Evolutionary conservation across 2,113 vertebrate species (phyloP), one percentile per base, ranked within the genome.

Genomic region (Microcebus lehilahytsara): DNA sequence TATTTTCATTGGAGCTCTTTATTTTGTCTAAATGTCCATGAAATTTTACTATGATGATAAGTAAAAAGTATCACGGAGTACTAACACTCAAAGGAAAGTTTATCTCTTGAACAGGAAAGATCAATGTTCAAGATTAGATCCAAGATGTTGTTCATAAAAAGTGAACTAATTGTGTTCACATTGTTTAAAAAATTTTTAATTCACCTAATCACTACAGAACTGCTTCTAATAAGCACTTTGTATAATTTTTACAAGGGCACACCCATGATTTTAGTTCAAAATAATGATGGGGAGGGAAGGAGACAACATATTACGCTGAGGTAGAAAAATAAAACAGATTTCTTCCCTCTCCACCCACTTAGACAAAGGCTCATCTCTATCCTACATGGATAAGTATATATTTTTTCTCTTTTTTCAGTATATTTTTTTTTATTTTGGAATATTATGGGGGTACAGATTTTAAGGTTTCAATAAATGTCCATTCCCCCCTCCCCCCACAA

Each of bases 271-370:
- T 92, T 92, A 77, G 40, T 46, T 67, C 80, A 83, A 92, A 88
- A 60, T 46, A 92, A 94, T 79, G 42, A n/a, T 53, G 32, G 16
- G 58, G 37, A 88, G 23, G 22, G 30, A 42, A 79, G 23, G 53
- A 69, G 30, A 92, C 60, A 88, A 62, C 93, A 58, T 64, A 85
- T 46, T 71, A 83, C 27, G 20, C 7, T 60, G 78, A 87, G 23
- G 69, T 53, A 92, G 75, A 89, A 96, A 96, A 93, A 62, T 46
- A 91, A 92, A 93, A 81, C 74, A 93, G 51, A 96, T 90, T 96
- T 95, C 56, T 92, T 96, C 56, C 25, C 42, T 85, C 72, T 42
- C 80, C 66, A 80, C 46, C 85, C 89, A 90, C 64, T 27, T 53
- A 49, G 60, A 81, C 22, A 77, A 87, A 89, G 51, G 11, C 30